These are phyloP conservation scores for Spinus olivaceus DNA, from an alignment of 2,797 vertebrate genomes.

Conservation along the genomic window DNA sequence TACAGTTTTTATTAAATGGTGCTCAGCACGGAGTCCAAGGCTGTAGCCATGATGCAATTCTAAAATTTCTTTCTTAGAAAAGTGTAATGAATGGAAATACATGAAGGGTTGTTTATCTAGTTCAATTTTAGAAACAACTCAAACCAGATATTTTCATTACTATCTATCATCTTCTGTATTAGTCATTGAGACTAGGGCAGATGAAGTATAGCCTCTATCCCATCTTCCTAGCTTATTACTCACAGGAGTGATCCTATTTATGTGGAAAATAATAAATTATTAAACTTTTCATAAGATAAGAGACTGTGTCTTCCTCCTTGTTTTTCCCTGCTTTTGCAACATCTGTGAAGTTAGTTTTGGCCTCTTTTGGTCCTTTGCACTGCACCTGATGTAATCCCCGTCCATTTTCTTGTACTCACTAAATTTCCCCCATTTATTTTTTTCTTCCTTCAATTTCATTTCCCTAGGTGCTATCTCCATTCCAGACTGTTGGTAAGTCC, in stretches of 20 bases:
- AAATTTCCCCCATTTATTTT: too few relatives aligned
- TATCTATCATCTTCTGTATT: not conserved
- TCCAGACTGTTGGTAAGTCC: too few relatives aligned
- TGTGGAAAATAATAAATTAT: not conserved
- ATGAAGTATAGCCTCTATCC: not conserved
- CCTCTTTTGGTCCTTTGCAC: too few relatives aligned
- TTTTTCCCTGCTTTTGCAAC: too few relatives aligned
- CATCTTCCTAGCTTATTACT: not conserved
- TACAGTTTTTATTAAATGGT: not conserved
- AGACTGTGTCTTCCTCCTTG: not conserved
- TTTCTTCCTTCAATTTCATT: too few relatives aligned
- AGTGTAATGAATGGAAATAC: not conserved
- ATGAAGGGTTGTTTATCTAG: not conserved
- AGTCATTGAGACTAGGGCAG: not conserved
- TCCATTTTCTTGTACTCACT: too few relatives aligned
- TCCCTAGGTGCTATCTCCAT: too few relatives aligned
- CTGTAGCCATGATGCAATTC: not conserved
- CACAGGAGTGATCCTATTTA: not conserved
- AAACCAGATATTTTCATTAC: not conserved
- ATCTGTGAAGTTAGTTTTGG: too few relatives aligned
- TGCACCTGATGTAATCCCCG: too few relatives aligned
- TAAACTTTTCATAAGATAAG: not conserved
- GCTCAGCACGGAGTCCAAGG: not conserved
- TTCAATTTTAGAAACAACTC: not conserved
- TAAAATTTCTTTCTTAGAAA: not conserved